Percentiles rank a stretch among this genome's conserved stretches.
These are phyloP conservation scores for Pseudopipra pipra DNA, from an alignment of 2,113 vertebrate genomes.

Conservation along the genomic window DNA sequence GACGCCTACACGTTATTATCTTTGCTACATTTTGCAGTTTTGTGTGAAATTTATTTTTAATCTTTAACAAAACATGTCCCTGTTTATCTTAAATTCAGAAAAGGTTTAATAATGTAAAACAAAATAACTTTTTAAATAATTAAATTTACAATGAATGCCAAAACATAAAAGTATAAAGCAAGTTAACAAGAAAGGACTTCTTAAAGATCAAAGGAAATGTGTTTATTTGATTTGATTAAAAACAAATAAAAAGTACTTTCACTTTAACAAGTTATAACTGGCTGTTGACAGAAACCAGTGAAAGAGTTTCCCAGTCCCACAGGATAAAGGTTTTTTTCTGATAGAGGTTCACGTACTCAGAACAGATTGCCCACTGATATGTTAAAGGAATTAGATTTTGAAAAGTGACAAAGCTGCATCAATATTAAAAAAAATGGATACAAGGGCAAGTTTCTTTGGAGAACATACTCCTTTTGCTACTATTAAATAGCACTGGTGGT, in stretches of 20 bases:
- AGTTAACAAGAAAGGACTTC: slow-evolving; percentile 79
- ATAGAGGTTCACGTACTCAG: slow-evolving; percentile 49
- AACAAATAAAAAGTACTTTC: slow-evolving; percentile 79
- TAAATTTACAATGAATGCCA: slow-evolving; percentile 78
- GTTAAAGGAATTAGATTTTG: slow-evolving; percentile 2
- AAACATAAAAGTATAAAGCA: slow-evolving; percentile 80
- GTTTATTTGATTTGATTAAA: slow-evolving; percentile 78
- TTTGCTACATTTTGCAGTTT: slow-evolving; percentile 77
- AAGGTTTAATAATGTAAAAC: slow-evolving; percentile 77
- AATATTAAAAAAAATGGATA: neutral
- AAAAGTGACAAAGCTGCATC: neutral
- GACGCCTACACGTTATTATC: slow-evolving; percentile 78
- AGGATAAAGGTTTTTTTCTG: slow-evolving; percentile 61
- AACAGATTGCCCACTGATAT: slow-evolving; percentile 31
- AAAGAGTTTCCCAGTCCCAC: slow-evolving; percentile 52
- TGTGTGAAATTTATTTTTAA: slow-evolving; percentile 81
- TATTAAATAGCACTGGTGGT: neutral
- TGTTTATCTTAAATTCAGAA: slow-evolving; percentile 80
- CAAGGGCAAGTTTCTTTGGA: neutral
- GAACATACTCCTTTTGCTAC: neutral
- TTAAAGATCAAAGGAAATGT: slow-evolving; percentile 74
- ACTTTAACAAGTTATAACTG: slow-evolving; percentile 72
- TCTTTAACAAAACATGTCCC: slow-evolving; percentile 75
- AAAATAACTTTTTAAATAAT: slow-evolving; percentile 80
- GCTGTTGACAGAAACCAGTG: slow-evolving; percentile 53